These are phyloP conservation scores for Stigmatopora nigra DNA, from an alignment of 2,113 vertebrate genomes.

Conservation along the genomic window DNA sequence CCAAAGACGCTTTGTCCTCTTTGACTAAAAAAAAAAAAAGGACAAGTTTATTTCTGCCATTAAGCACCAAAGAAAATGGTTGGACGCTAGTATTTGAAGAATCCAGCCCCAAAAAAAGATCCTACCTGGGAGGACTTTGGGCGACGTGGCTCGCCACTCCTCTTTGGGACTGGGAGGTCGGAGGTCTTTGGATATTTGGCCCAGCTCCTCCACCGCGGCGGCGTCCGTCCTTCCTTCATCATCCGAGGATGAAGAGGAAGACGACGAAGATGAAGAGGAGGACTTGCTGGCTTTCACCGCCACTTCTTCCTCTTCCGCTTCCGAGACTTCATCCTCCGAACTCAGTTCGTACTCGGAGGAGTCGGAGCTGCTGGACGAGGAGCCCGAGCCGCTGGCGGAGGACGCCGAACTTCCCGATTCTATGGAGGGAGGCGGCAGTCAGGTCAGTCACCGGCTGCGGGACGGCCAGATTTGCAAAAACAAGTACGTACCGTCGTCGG, in stretches of 20 bases:
- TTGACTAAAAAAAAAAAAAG: conserved; percentile 54
- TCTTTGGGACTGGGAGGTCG: conserved; percentile 49
- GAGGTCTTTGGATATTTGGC: conserved; percentile 18
- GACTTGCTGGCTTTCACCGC: conserved; percentile 28
- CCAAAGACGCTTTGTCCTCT: conserved; percentile 58
- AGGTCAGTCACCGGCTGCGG: not conserved
- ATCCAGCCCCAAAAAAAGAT: no score
- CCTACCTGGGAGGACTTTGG: conserved; percentile 55
- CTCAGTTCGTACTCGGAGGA: conserved; percentile 87
- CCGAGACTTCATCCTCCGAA: conserved; percentile 67
- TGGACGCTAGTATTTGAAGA: no score
- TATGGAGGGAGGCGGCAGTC: conserved; percentile 21
- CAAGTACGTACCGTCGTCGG: conserved; percentile 82
- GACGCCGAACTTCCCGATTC: conserved; percentile 71
- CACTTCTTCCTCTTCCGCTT: conserved; percentile 59
- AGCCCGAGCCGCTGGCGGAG: conserved; percentile 74
- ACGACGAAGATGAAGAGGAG: conserved; percentile 61
- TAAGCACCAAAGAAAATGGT: no score
- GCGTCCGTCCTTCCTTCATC: conserved; percentile 40
- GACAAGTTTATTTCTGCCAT: no score
- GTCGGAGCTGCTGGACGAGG: conserved; percentile 75
- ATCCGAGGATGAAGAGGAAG: conserved; percentile 50
- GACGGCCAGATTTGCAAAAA: not conserved
- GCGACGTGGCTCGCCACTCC: conserved; percentile 46
- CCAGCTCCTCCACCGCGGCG: conserved; percentile 46